Conservation (phyloP, 2,888 invertebrate species). For the Sepioteuthis lessoniana region DNA sequence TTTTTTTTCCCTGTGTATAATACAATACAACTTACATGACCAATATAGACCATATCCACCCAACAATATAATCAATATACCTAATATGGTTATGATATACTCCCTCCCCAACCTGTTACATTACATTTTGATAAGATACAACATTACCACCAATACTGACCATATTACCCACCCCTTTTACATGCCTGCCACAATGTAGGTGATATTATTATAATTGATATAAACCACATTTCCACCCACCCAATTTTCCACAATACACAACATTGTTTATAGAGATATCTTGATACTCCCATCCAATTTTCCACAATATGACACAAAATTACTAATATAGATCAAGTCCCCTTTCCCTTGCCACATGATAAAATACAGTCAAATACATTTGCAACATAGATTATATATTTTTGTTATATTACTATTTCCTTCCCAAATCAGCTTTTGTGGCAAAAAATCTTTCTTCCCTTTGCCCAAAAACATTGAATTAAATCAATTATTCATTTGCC, state of each 20-base stretch:
- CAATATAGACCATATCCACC: neutral
- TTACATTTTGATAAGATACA: neutral
- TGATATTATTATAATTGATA: neutral
- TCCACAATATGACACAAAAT: no score
- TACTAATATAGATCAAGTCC: neutral
- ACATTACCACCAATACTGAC: constrained; percentile 4
- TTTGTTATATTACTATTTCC: neutral
- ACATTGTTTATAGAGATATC: neutral
- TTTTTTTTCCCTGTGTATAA: neutral
- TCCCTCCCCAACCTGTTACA: neutral
- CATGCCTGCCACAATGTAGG: neutral
- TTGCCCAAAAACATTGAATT: no score
- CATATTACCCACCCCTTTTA: neutral
- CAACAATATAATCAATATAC: neutral
- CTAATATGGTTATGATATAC: neutral
- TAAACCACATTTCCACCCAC: neutral
- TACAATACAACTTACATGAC: neutral
- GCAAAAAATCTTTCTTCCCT: no score
- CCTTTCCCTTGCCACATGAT: neutral
- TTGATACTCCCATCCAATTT: no score
- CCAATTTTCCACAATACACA: neutral
- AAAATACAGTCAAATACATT: neutral
- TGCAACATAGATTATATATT: neutral
- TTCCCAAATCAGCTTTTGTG: neutral
- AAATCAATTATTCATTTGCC: neutral